phyloP scores from a whole-genome alignment of 1,140 invertebrate species.

The Pectinophora gossypiella region DNA sequence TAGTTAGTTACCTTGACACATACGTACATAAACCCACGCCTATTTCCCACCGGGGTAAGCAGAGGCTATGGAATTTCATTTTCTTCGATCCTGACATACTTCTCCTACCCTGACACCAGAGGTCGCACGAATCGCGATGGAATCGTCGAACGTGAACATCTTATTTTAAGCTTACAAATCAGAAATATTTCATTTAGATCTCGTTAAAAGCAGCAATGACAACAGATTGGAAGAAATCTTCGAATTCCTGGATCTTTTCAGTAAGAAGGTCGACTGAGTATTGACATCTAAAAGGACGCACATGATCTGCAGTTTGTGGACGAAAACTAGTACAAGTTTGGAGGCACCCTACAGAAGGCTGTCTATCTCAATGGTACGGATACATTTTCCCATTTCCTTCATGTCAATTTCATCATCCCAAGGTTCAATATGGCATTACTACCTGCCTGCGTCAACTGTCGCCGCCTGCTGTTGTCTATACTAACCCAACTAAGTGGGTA shows the following conservation, averaged over 20 bases:
- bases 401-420: constrained; percentile 99
- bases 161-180: constrained; percentile 50
- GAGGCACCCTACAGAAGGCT: constrained; percentile 96
- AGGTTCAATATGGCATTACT: constrained; percentile 97
- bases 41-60: too few relatives aligned
- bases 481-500: too few relatives aligned
- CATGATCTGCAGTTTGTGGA: constrained; percentile 96
- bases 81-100: too few relatives aligned
- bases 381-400: constrained; percentile 89
- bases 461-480: too few relatives aligned
- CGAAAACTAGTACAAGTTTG: constrained; percentile 96
- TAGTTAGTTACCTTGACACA: too few relatives aligned
- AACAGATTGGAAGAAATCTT: constrained; percentile 95
- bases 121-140: too few relatives aligned
- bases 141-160: too few relatives aligned
- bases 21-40: too few relatives aligned
- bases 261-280: constrained; percentile 92
- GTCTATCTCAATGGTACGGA: constrained; percentile 89
- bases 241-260: constrained; percentile 91
- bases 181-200: constrained; percentile 81
- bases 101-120: too few relatives aligned
- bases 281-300: constrained; percentile 97
- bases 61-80: too few relatives aligned
- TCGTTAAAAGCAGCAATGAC: constrained; percentile 98
- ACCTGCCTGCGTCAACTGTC: too few relatives aligned